These are phyloP conservation scores for Parotocinclus haroldoi DNA, from an alignment of 2,797 vertebrate genomes.

Conservation along the genomic window DNA sequence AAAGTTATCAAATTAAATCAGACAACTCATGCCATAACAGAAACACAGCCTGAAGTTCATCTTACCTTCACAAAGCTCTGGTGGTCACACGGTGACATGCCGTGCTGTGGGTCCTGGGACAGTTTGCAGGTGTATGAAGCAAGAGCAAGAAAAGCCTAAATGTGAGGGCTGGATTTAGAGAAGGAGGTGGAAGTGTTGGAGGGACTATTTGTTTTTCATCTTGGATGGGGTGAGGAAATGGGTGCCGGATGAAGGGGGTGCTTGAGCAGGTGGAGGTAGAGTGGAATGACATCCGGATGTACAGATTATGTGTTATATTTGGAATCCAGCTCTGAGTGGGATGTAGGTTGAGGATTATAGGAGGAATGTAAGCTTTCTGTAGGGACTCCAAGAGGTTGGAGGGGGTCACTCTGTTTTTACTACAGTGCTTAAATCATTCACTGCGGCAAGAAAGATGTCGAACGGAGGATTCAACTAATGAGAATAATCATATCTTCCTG, in stretches of 20 bases:
- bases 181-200: too few species aligned
- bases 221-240: not conserved
- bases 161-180: too few species aligned
- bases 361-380: too few species aligned
- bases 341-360: too few species aligned
- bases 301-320: too few species aligned
- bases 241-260: conserved; percentile 7
- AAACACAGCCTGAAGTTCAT: not conserved
- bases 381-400: not conserved
- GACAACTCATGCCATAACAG: too few species aligned
- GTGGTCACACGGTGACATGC: not conserved
- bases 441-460: not conserved
- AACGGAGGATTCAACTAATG: too few species aligned
- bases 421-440: conserved; percentile 42
- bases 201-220: too few species aligned
- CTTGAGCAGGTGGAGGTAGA: not conserved
- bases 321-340: too few species aligned
- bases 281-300: too few species aligned
- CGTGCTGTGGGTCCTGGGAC: conserved; percentile 15
- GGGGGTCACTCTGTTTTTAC: conserved; percentile 41
- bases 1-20: too few species aligned
- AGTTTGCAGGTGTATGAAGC: conserved; percentile 30
- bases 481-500: too few species aligned
- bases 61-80: conserved; percentile 1
- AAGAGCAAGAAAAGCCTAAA: not conserved